Evolutionary conservation across 1,140 invertebrate species (phyloP).

Genomic region (Drosophila jambulina): DNA sequence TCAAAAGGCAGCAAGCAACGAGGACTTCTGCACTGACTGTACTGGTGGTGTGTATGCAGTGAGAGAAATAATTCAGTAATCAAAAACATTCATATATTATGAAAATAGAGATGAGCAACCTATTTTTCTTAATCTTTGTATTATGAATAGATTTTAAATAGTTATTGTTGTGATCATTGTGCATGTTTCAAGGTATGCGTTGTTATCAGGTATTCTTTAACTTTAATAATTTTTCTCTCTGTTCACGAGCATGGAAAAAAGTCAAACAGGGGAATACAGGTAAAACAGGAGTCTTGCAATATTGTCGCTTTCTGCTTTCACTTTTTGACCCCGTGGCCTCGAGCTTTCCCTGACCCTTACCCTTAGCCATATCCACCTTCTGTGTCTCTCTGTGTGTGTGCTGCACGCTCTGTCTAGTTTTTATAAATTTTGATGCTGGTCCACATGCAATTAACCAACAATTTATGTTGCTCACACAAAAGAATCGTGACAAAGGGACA

Average conservation of each 20-base stretch:
- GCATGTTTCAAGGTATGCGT: no score
- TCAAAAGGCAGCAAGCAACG: slow-evolving; percentile 55
- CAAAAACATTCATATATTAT: neutral
- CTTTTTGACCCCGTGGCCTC: slow-evolving; percentile 9
- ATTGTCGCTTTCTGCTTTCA: slow-evolving; percentile 15
- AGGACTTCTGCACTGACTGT: neutral
- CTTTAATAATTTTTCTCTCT: neutral
- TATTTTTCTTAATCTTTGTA: no score
- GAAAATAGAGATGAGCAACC: neutral
- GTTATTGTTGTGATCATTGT: no score
- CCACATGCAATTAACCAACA: slow-evolving; percentile 73
- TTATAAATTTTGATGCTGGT: slow-evolving; percentile 2
- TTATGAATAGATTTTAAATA: no score
- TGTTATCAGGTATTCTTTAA: no score
- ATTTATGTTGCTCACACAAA: slow-evolving; percentile 67
- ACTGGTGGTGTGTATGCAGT: slow-evolving; percentile 3
- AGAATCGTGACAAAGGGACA: slow-evolving; percentile 31
- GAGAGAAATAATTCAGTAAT: neutral
- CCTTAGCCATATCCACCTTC: neutral
- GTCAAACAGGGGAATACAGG: neutral
- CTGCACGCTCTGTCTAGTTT: neutral
- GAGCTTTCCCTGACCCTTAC: neutral
- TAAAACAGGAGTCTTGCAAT: slow-evolving; percentile 18
- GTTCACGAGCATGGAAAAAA: neutral
- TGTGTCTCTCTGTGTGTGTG: neutral